A percentile compares a stretch with the other conserved stretches of the same genome.
Conservation (phyloP, 2,888 invertebrate species). For the Meandrusa payeni region DNA sequence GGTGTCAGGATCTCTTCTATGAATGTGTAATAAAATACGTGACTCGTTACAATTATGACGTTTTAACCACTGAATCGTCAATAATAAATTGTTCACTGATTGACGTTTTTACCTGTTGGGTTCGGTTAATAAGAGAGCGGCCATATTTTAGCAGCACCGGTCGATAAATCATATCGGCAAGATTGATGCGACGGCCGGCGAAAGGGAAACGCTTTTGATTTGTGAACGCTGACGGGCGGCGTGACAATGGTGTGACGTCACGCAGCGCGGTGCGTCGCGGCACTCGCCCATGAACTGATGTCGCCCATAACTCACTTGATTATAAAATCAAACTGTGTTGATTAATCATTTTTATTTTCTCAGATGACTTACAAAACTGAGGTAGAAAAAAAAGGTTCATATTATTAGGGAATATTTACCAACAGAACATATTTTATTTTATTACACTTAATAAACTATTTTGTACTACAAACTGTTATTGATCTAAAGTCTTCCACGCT, state of each 20-base stretch:
- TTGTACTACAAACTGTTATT: no score
- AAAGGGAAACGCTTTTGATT: slow-evolving; percentile 64
- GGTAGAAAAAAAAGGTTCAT: no score
- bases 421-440: no score
- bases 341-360: no score
- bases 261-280: slow-evolving; percentile 30
- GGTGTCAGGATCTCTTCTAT: no score
- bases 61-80: slow-evolving; percentile 26
- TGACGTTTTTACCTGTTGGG: slow-evolving; percentile 46
- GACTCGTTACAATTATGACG: no score
- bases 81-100: slow-evolving; percentile 27
- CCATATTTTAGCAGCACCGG: slow-evolving; percentile 56
- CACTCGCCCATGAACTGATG: not conserved
- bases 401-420: no score
- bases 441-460: no score
- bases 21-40: no score
- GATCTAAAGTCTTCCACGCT: no score
- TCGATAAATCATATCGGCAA: slow-evolving; percentile 64
- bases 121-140: slow-evolving; percentile 52
- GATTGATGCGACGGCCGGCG: slow-evolving; percentile 55
- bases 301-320: slow-evolving; percentile 3
- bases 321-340: slow-evolving; percentile 10
- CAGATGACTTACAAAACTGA: no score
- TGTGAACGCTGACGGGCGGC: slow-evolving; percentile 44
- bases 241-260: slow-evolving; percentile 62